Base-by-base conservation (phyloP, 1,140 invertebrate species). In the Neomicropteryx cornuta region DNA sequence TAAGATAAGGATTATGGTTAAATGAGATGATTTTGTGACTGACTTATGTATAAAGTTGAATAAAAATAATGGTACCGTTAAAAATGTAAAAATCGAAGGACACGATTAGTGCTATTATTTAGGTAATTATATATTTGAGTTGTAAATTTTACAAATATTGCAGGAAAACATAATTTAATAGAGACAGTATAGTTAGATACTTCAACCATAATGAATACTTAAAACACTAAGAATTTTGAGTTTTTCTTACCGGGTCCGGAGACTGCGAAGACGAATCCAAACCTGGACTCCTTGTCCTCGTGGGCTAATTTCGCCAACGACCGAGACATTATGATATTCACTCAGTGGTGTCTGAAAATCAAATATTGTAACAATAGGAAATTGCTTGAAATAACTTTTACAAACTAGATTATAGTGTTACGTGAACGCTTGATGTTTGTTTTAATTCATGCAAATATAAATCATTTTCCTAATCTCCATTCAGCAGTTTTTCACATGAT, bases 201-300 rank as follows among this genome's bases (percentile, higher is more conserved):
- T n/a, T n/a, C n/a, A n/a, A n/a, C n/a, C n/a, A n/a, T n/a, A n/a
- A n/a, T n/a, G n/a, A n/a, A n/a, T n/a, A n/a, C n/a, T n/a, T n/a
- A n/a, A n/a, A n/a, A n/a, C n/a, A n/a, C n/a, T n/a, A n/a, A n/a
- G n/a, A n/a, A n/a, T n/a, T n/a, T n/a, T n/a, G n/a, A n/a, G n/a
- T n/a, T n/a, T n/a, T n/a, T n/a, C 77, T 74, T 73, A 95, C 92
- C 91, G 70, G 93, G 94, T 47, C 94, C 95, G 38, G 94, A 97
- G 14, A 98, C 95, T 16, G 90, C 92, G 60, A 83, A 93, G 2
- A 98, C 94, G 72, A 89, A 96, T 49, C 95, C 94, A 68, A 88
- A 97, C 51, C 76, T 79, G 14, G 77, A 76, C 65, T 97, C 94
- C 54, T 77, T 81, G 27, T 94, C 87, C 48, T 83, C 87, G 72